A percentile compares a stretch with the other conserved stretches of the same genome.
These are phyloP conservation scores for Chrysaora quinquecirrha DNA, from an alignment of 30 jellyfish, hydroid and myxozoan species.

Conservation along the genomic window DNA sequence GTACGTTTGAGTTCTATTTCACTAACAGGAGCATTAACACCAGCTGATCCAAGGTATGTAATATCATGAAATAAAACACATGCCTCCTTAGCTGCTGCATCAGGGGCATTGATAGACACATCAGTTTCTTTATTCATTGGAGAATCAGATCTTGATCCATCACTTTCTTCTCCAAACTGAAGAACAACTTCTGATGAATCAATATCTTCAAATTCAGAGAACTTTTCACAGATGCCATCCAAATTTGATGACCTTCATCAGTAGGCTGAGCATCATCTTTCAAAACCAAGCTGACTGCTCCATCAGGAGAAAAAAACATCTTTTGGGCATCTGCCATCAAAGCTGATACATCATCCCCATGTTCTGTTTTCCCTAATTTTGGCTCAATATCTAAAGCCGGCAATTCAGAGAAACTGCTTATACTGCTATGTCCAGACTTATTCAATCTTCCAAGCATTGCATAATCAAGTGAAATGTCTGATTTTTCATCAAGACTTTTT, in stretches of 20 bases:
- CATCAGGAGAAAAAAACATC: conserved; percentile 17
- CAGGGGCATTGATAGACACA: conserved; percentile 6
- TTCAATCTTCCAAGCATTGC: conserved; percentile 36
- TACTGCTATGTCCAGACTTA: conserved; percentile 78
- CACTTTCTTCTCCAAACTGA: conserved; percentile 39
- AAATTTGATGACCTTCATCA: neutral
- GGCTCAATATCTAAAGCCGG: conserved; percentile 78
- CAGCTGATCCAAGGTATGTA: conserved; percentile 90
- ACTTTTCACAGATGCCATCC: conserved; percentile 36
- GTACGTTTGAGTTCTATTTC: conserved; percentile 84
- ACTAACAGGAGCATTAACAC: conserved; percentile 90
- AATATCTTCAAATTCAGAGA: conserved; percentile 66
- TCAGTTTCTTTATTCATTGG: conserved; percentile 41
- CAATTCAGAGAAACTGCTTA: conserved; percentile 78
- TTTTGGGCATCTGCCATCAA: conserved; percentile 95
- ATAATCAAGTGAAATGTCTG: conserved; percentile 55
- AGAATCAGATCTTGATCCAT: conserved; percentile 50
- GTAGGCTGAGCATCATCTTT: neutral
- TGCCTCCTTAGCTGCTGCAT: conserved; percentile 64
- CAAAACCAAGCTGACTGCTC: neutral
- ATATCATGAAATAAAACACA: conserved; percentile 76
- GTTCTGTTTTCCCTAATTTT: conserved; percentile 77
- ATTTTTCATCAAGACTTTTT: conserved; percentile 66
- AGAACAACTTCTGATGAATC: conserved; percentile 39
- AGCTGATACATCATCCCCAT: conserved; percentile 76